A percentile compares a stretch with the other conserved stretches of the same genome.
These are phyloP conservation scores for zebrafish (Danio rerio) DNA, from an alignment of 2,113 vertebrate genomes.

Conservation along the genomic window DNA sequence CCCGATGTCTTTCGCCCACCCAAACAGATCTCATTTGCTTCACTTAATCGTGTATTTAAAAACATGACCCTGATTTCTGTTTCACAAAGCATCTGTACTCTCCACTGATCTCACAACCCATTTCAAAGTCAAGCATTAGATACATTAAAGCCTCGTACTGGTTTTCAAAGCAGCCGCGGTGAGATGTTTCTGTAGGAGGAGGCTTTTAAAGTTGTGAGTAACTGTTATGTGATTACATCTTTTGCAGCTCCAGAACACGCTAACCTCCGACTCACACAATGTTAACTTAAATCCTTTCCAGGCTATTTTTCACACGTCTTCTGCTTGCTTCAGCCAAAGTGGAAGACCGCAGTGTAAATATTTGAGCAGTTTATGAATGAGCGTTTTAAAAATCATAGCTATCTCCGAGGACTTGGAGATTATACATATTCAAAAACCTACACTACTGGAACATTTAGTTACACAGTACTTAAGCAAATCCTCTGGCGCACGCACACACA, in stretches of 20 bases:
- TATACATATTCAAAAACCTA: slow-evolving; percentile 34
- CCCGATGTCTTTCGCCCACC: slow-evolving; percentile 1
- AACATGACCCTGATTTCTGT: slow-evolving; percentile 32
- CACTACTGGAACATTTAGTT: slow-evolving; percentile 40
- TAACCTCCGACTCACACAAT: slow-evolving; percentile 32
- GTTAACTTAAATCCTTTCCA: slow-evolving; percentile 16
- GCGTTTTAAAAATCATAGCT: slow-evolving; percentile 26
- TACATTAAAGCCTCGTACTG: slow-evolving; percentile 3
- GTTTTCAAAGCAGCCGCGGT: neutral
- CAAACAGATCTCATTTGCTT: slow-evolving; percentile 26
- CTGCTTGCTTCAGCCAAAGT: slow-evolving; percentile 28
- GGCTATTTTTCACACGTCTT: slow-evolving; percentile 5
- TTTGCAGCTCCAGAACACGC: neutral
- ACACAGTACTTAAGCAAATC: slow-evolving; percentile 35
- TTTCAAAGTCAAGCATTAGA: slow-evolving; percentile 6
- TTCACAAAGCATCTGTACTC: slow-evolving; percentile 23
- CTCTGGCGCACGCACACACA: neutral
- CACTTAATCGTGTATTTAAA: slow-evolving; percentile 32
- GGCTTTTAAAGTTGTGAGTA: slow-evolving; percentile 17
- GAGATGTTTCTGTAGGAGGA: slow-evolving; percentile 26
- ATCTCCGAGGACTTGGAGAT: slow-evolving; percentile 19
- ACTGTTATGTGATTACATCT: slow-evolving; percentile 27
- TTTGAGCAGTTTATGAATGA: slow-evolving; percentile 38
- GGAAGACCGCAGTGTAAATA: slow-evolving; percentile 10
- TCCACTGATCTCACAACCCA: neutral